Conservation (phyloP, 2,888 invertebrate genomes). For the Homarus gammarus region DNA sequence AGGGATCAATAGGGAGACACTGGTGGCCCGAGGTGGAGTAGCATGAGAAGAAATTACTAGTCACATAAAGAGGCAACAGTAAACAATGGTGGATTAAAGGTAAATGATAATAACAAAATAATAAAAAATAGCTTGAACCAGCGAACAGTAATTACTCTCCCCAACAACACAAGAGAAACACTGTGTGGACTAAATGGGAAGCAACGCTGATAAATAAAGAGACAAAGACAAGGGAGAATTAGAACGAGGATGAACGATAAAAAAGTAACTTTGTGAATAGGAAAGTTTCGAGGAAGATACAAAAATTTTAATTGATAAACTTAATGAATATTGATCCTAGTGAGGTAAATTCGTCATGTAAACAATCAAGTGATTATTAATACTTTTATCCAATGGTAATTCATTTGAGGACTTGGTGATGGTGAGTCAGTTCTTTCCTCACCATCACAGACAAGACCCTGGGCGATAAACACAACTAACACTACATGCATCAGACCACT, state of each 20-base stretch:
- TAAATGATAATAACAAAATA: not conserved
- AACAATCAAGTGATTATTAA: not conserved
- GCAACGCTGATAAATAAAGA: not conserved
- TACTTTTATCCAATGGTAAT: not conserved
- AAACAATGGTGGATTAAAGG: too few species aligned
- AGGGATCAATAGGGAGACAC: too few species aligned
- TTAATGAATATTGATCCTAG: not conserved
- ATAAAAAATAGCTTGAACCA: not conserved
- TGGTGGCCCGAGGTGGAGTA: too few species aligned
- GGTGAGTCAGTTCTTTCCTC: not conserved
- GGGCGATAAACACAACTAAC: too few species aligned
- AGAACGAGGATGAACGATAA: not conserved
- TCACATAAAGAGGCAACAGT: too few species aligned
- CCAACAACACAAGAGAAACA: not conserved
- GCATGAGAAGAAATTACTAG: too few species aligned
- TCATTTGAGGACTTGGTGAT: not conserved
- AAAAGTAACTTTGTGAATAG: not conserved
- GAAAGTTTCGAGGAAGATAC: not conserved
- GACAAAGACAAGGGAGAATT: not conserved
- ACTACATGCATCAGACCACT: too few species aligned
- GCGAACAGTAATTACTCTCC: not conserved
- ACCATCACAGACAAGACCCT: too few species aligned
- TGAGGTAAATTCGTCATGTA: not conserved
- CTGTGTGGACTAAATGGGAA: not conserved
- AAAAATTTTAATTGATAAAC: not conserved